Conservation (phyloP, 2,888 invertebrate genomes). For the Sphaerophoria taeniata region DNA sequence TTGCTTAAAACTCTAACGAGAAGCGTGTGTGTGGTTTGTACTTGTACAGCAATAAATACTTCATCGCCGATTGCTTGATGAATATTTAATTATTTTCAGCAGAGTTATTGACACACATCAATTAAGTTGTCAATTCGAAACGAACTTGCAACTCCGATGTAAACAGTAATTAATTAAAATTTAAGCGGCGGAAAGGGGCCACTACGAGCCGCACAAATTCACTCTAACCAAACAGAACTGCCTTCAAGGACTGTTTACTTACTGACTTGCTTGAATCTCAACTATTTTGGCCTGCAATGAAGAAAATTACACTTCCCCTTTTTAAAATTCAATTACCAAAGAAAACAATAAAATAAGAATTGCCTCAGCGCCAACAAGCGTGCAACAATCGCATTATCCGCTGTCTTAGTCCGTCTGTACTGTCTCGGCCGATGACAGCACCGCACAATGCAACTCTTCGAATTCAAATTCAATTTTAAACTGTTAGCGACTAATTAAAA, state of each 20-base stretch:
- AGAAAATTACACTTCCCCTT: background rate
- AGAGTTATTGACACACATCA: conserved; percentile 29
- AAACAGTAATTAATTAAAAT: conserved; percentile 46
- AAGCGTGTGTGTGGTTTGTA: background rate
- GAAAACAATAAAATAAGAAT: background rate
- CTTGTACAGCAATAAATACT: background rate
- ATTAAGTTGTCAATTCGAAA: conserved; percentile 36
- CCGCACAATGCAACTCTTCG: conserved; percentile 1
- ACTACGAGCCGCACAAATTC: no score
- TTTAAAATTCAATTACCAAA: background rate
- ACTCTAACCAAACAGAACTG: no score
- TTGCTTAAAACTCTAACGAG: no score
- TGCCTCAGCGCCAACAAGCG: conserved; percentile 11
- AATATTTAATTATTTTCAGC: conserved; percentile 31
- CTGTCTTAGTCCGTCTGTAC: background rate
- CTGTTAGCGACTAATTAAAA: conserved; percentile 66
- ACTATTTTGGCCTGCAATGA: no score
- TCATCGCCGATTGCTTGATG: background rate
- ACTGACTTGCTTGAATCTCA: no score
- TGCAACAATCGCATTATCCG: background rate
- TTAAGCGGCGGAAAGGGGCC: background rate
- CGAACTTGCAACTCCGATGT: conserved; percentile 8
- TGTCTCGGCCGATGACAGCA: conserved; percentile 28
- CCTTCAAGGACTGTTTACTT: no score
- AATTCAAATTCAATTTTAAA: conserved; percentile 19